Evolutionary conservation across 2,797 vertebrate species (phyloP).

Genomic region (Sebastes melanostomus): DNA sequence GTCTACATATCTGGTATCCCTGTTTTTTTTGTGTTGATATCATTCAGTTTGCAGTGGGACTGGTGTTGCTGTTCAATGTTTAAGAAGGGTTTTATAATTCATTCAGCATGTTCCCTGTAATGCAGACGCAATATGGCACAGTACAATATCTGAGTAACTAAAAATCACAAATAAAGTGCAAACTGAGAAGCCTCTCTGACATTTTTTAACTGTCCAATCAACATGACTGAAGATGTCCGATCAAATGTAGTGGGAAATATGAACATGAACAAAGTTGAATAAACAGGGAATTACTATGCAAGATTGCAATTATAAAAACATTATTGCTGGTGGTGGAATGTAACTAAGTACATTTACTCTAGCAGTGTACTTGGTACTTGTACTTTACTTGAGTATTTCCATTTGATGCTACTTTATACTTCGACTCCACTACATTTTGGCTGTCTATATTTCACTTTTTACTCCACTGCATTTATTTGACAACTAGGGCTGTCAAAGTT

Average conservation of each 20-base stretch:
- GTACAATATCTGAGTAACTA: not conserved
- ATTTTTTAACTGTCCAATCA: not conserved
- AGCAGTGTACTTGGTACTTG: rapidly evolving
- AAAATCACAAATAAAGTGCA: not conserved
- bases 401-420: not conserved
- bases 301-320: not conserved
- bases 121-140: not conserved
- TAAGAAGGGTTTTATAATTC: not conserved
- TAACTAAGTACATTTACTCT: no score
- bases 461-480: not conserved
- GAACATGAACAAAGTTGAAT: no score
- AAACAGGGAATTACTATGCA: not conserved
- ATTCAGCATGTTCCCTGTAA: not conserved
- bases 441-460: no score
- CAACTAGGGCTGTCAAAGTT: not conserved
- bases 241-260: not conserved
- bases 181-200: not conserved
- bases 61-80: not conserved
- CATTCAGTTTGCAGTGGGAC: not conserved
- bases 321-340: not conserved
- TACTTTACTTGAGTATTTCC: not conserved
- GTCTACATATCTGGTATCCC: not conserved
- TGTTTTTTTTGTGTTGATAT: not conserved
- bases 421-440: no score
- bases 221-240: not conserved